Percentiles rank a stretch among this genome's conserved stretches.
Conservation (phyloP, 2,888 invertebrate species). For the Ochropleura plecta region DNA sequence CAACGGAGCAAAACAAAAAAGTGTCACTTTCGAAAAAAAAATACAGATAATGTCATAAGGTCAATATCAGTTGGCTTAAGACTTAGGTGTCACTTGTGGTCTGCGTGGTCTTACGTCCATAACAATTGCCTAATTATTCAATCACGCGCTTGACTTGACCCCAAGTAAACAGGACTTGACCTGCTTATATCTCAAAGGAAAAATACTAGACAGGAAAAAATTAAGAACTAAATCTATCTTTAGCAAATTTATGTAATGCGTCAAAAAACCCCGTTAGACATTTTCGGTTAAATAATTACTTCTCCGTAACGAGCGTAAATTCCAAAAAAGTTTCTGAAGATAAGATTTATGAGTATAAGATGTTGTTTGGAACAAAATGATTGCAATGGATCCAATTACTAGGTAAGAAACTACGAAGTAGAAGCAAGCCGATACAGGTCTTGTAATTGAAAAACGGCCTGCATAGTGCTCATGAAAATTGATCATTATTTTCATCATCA, state of each 20-base stretch:
- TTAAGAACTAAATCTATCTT: background rate
- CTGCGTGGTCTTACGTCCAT: conserved; percentile 28
- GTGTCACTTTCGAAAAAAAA: conserved; percentile 27
- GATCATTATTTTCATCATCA: conserved; percentile 5
- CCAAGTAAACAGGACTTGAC: conserved; percentile 45
- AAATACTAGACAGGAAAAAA: conserved; percentile 38
- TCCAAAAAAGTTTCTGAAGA: conserved; percentile 17
- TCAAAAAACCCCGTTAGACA: conserved; percentile 27
- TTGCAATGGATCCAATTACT: background rate
- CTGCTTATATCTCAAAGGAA: conserved; percentile 26
- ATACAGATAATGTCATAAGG: conserved; percentile 47
- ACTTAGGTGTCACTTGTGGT: conserved; percentile 15
- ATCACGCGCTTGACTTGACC: conserved; percentile 22
- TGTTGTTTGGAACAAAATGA: background rate
- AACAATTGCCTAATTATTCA: conserved; percentile 38
- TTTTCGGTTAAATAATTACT: conserved; percentile 15
- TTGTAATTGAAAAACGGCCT: no score
- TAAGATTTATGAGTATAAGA: background rate
- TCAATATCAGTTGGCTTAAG: conserved; percentile 42
- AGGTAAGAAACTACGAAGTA: background rate
- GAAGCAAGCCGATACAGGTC: background rate
- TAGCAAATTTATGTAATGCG: conserved; percentile 31
- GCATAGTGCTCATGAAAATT: background rate
- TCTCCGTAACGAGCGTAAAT: conserved; percentile 25
- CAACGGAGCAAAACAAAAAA: conserved; percentile 6